Percentiles rank a stretch among this genome's conserved stretches.
These are phyloP conservation scores for Phaedon cochleariae DNA, from an alignment of 2,888 invertebrate species.

Conservation along the genomic window DNA sequence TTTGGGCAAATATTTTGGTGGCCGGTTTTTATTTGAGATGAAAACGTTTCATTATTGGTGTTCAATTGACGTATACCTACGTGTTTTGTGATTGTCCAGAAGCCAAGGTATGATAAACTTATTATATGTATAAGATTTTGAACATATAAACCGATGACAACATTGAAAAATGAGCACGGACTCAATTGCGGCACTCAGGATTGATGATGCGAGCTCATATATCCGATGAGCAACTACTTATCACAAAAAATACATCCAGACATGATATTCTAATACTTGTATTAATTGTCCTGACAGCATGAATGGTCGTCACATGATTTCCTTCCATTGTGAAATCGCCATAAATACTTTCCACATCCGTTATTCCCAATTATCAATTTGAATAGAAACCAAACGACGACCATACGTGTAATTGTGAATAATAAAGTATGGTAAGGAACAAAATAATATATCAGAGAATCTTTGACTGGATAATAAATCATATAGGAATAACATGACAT, in stretches of 20 bases:
- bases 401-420: conserved; percentile 32
- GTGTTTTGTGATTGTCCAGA: too few relatives aligned
- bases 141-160: too few relatives aligned
- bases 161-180: too few relatives aligned
- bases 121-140: too few relatives aligned
- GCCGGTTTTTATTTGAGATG: too few relatives aligned
- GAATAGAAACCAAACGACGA: conserved; percentile 38
- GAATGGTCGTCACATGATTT: conserved; percentile 27
- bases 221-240: too few relatives aligned
- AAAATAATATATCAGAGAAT: conserved; percentile 43
- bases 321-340: conserved; percentile 29
- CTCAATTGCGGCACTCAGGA: too few relatives aligned
- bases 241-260: not conserved
- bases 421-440: conserved; percentile 30
- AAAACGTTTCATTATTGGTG: too few relatives aligned
- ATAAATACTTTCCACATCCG: conserved; percentile 37
- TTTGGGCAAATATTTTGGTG: too few relatives aligned
- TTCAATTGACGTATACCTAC: too few relatives aligned
- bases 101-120: too few relatives aligned
- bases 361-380: conserved; percentile 40
- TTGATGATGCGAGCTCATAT: too few relatives aligned
- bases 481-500: conserved; percentile 47
- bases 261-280: not conserved
- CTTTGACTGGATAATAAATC: conserved; percentile 50
- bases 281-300: conserved; percentile 16